A percentile compares a stretch with the other conserved stretches of the same genome.
Conservation (phyloP, 2,797 vertebrate genomes). For the Poecilia wingei region DNA sequence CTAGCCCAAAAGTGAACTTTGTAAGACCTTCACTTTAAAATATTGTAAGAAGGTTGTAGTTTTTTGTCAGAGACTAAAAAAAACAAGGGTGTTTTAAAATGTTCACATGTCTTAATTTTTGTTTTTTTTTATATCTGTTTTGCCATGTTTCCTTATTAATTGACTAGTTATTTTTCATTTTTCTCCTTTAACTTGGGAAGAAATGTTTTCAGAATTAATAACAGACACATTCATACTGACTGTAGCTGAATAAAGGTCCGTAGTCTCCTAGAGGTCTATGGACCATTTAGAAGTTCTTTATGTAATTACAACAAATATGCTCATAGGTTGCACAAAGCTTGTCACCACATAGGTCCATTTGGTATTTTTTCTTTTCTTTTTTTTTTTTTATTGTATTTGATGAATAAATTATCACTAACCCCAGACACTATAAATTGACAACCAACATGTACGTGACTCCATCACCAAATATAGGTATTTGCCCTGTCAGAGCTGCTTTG, state of each 20-base stretch:
- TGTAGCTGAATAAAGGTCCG: background rate
- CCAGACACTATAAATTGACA: background rate
- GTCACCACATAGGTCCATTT: background rate
- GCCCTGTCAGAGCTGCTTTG: background rate
- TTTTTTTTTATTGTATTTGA: background rate
- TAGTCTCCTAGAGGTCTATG: background rate
- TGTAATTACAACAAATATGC: background rate
- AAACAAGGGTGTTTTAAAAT: background rate
- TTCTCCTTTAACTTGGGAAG: background rate
- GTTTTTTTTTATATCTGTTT: background rate
- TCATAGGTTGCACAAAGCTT: background rate
- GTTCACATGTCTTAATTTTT: too few relatives aligned
- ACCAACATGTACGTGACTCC: background rate
- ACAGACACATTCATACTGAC: background rate
- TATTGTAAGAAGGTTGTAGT: background rate
- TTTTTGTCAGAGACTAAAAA: background rate
- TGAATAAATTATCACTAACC: background rate
- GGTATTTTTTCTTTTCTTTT: too few relatives aligned
- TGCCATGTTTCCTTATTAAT: background rate
- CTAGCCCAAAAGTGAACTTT: background rate
- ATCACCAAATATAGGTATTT: background rate
- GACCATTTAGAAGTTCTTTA: background rate
- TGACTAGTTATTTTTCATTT: background rate
- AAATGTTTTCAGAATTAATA: background rate
- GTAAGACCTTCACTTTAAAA: background rate